Evolutionary conservation across 2,888 invertebrate species (phyloP).

Genomic region (Doris montereyensis): DNA sequence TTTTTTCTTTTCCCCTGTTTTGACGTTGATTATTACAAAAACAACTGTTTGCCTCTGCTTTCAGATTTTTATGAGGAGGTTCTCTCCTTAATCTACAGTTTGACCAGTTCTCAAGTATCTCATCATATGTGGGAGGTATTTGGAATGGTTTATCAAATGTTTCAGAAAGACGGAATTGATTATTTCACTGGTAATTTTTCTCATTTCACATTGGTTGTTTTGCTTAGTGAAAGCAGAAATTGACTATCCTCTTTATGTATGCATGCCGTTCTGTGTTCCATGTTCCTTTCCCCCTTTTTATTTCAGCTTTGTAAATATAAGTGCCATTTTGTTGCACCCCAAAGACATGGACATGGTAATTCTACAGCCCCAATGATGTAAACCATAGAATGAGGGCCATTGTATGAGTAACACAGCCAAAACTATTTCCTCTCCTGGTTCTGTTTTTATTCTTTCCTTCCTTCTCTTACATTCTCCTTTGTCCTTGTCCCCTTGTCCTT

Average conservation of each 20-base stretch:
- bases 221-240: too few species aligned
- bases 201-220: not conserved
- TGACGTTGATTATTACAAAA: too few species aligned
- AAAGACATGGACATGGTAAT: too few species aligned
- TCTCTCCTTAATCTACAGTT: conserved; percentile 90
- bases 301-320: too few species aligned
- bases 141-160: conserved; percentile 80
- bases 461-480: conserved; percentile 22
- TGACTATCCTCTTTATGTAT: too few species aligned
- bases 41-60: conserved; percentile 44
- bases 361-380: conserved; percentile 34
- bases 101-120: conserved; percentile 90
- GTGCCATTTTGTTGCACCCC: too few species aligned
- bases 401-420: too few species aligned
- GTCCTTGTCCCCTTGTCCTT: not conserved
- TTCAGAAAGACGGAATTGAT: conserved; percentile 94
- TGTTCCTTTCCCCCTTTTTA: too few species aligned
- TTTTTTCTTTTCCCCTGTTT: too few species aligned
- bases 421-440: too few species aligned
- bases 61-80: conserved; percentile 98
- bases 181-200: conserved; percentile 84
- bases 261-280: too few species aligned
- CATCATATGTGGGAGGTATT: conserved; percentile 97
- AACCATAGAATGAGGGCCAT: conserved; percentile 33
- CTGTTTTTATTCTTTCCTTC: not conserved